These are phyloP conservation scores for Oreochromis grahami DNA, from an alignment of 2,797 vertebrate genomes.

Conservation along the genomic window DNA sequence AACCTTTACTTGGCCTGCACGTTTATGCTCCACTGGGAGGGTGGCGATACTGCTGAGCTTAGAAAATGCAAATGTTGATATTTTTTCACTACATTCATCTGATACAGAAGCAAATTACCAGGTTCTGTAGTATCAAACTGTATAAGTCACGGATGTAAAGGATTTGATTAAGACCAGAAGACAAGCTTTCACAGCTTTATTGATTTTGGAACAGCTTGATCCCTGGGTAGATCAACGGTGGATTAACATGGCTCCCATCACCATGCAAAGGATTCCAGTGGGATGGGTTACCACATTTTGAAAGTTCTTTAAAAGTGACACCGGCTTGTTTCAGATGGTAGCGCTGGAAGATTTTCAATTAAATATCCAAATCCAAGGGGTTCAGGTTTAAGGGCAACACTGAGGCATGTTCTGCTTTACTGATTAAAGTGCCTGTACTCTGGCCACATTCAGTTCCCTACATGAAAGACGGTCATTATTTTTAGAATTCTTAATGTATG, in stretches of 20 bases:
- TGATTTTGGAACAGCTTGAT: conserved; percentile 64
- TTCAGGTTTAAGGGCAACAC: background rate
- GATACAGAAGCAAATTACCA: background rate
- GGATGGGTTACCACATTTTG: conserved; percentile 20
- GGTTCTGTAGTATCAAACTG: conserved; percentile 4
- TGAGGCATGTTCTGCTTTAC: background rate
- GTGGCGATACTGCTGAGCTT: background rate
- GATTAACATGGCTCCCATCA: conserved; percentile 62
- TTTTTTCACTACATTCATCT: background rate
- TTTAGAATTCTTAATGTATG: background rate
- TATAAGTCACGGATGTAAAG: conserved; percentile 28
- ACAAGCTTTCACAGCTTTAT: conserved; percentile 57
- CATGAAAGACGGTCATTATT: background rate
- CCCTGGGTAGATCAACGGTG: conserved; percentile 64
- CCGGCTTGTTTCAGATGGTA: conserved; percentile 2
- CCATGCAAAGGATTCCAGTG: conserved; percentile 25
- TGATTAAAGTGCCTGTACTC: background rate
- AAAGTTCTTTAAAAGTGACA: conserved; percentile 28
- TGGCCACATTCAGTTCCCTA: background rate
- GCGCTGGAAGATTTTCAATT: background rate
- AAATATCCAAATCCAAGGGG: background rate
- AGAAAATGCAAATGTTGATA: conserved; percentile 1
- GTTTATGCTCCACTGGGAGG: background rate
- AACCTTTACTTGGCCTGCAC: background rate
- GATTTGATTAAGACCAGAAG: conserved; percentile 46